These are phyloP conservation scores for Caracal caracal DNA, from an alignment of 2,113 vertebrate species.

Conservation along the genomic window DNA sequence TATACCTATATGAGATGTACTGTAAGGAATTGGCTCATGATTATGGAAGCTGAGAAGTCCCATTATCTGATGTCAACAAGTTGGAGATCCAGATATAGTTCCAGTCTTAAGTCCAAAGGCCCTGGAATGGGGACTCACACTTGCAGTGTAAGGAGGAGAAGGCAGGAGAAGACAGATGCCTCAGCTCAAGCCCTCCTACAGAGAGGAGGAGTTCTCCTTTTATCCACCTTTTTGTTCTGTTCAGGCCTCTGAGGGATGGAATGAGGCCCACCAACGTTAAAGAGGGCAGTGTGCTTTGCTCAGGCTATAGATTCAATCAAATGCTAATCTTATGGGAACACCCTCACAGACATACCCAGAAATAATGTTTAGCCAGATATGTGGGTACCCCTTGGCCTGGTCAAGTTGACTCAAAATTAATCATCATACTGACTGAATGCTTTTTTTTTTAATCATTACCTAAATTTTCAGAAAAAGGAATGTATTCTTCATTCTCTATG, in stretches of 20 bases:
- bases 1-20: neutral
- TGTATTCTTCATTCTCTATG: neutral
- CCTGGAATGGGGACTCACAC: neutral
- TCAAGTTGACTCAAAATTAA: neutral
- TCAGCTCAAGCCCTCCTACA: neutral
- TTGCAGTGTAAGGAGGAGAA: neutral
- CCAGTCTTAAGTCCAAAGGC: neutral
- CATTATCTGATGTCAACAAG: neutral
- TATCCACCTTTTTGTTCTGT: neutral
- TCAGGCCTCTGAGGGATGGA: neutral
- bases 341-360: neutral
- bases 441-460: neutral
- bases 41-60: neutral
- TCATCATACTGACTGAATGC: neutral
- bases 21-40: neutral
- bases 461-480: neutral
- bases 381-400: neutral
- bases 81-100: neutral
- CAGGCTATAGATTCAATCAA: neutral
- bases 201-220: neutral
- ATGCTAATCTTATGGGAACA: neutral
- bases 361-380: neutral
- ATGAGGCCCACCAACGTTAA: neutral
- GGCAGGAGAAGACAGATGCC: neutral
- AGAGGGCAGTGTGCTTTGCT: neutral